Base-by-base conservation (phyloP, 92 coral and sea anemone genomes). In the Epizoanthus illoricatus region DNA sequence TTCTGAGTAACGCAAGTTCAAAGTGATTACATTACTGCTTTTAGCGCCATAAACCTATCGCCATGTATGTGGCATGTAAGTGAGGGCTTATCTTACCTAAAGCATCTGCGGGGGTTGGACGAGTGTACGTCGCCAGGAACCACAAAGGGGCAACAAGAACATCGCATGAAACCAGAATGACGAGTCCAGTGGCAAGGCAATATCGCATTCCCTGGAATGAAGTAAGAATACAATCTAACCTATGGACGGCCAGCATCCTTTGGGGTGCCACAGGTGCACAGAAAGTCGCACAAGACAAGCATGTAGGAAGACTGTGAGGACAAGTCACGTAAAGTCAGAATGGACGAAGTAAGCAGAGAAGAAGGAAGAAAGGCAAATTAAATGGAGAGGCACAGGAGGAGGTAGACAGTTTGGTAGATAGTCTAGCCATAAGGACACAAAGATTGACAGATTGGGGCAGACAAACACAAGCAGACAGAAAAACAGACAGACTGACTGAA, bases 61-160 rank as follows among this genome's bases (percentile, higher is more conserved):
- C n/a, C n/a, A 42, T 42, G 5, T 42, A 42, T 5, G 55, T 49
- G 55, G 55, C 56, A 2, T 9, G 56, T 28, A 28, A 1, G 36
- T 28, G 36, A 28, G 2, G 36, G 36, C 36, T 28, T 2, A 28
- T 28, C 36, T 28, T 28, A 28, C 36, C 36, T 28, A 28, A 28
- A 28, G 33, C 33, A 28, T 28, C 33, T 28, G 33, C 1, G 33
- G 33, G 33, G 33, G 33, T 83, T 45, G 97, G 97, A 62, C 90
- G 84, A 43, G 86, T 88, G 84, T 86, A 81, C 39, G 92, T 88
- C 69, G 86, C 17, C 67, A 90, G 24, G 52, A 93, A 80, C 97
- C 97, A 93, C 72, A 91, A n/a, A 28, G 97, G 94, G 6, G 89
- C 86, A 65, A 93, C 56, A 65, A 93, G 86, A 23, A 88, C 78